Conservation (phyloP, 2,113 vertebrate genomes). For the Tragelaphus strepsiceros region DNA sequence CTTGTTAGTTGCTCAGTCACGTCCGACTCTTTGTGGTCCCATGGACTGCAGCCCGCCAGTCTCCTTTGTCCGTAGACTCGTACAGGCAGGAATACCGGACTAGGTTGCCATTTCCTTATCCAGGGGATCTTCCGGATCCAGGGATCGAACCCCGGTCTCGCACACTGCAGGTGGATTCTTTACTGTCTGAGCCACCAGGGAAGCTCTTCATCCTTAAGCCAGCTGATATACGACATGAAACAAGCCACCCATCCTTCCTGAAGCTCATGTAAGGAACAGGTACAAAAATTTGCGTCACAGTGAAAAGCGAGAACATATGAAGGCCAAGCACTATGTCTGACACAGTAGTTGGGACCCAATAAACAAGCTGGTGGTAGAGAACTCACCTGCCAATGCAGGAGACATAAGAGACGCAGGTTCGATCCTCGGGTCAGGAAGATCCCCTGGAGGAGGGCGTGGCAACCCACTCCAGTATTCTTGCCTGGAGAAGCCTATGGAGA, state of each 20-base stretch:
- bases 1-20: not conserved
- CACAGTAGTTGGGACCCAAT: rapidly evolving
- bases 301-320: not conserved
- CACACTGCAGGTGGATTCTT: not conserved
- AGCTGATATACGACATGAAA: not conserved
- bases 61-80: not conserved
- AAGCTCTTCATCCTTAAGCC: not conserved
- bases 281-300: not conserved
- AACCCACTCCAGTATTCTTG: not conserved
- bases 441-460: not conserved
- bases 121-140: not conserved
- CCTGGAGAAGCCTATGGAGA: not conserved
- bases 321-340: not conserved
- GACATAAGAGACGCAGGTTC: not conserved
- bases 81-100: not conserved
- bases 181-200: not conserved
- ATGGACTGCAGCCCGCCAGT: not conserved
- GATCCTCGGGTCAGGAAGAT: not conserved
- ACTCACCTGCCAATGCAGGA: not conserved
- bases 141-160: rapidly evolving
- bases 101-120: not conserved
- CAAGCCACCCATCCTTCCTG: not conserved
- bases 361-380: not conserved
- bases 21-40: not conserved
- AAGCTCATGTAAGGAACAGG: not conserved